Evolutionary conservation across 92 coral and sea anemone species (phyloP), one percentile per base, ranked within the genome.

Genomic region (Porites evermanni): DNA sequence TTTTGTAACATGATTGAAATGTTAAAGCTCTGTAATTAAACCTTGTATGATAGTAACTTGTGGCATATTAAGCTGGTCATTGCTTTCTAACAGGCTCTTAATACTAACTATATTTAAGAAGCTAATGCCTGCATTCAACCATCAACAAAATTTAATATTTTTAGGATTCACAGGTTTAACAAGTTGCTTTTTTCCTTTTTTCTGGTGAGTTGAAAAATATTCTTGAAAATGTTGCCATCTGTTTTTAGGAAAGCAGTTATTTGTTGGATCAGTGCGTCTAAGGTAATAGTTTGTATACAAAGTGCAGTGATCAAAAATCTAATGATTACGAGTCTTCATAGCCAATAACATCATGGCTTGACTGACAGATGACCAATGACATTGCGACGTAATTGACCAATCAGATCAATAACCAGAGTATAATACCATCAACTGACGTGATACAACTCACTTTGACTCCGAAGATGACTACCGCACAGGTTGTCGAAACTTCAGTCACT

Each of bases 181-280:
- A 16, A 68, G 84, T 80, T 80, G 66, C 75, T 68, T 80, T 67
- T 80, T 80, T 11, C 56, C 53, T 14, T 21, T 81, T 3, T 81
- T 69, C 58, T 29, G 81, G 81, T 77, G 81, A 77, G 81, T 77
- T 7, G 14, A 21, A 64, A 70, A 56, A 13, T 8, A 10, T 56
- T 5, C 26, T 14, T 26, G 68, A 19, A 9, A 67, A 53, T 67
- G 24, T 60, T 58, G 53, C 71, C 18, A 6, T 70, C 23, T 70
- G 13, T 81, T 83, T 83, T 21, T 73, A 83, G 87, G 87, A 74
- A 83, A 63, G 11, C 80, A 47, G 38, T 26, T 70, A 52, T 74
- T 53, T 20, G 8, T 61, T 20, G 87, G 87, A 51, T 58, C 80
- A 44, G 87, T 83, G 26, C 87, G 87, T 61, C 72, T 73, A 17